Evolutionary conservation across 2,888 invertebrate species (phyloP).

Genomic region (Cephus runcator): DNA sequence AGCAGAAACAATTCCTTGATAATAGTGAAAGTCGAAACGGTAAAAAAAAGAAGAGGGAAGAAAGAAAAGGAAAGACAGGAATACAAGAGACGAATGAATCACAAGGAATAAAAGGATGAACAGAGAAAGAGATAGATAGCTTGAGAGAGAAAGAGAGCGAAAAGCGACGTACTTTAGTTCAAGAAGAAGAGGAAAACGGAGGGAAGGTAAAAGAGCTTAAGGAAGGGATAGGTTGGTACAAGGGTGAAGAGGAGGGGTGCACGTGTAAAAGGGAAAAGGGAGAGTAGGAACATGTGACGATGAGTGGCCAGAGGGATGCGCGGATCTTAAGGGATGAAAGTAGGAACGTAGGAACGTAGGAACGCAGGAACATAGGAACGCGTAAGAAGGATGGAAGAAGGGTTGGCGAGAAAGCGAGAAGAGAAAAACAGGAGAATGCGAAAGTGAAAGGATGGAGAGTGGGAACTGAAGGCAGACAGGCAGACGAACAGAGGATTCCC

Average conservation of each 20-base stretch:
- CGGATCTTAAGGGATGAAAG: not conserved
- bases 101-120: not conserved
- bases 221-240: not conserved
- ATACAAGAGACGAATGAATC: not conserved
- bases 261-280: slow-evolving; percentile 8
- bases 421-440: slow-evolving; percentile 25
- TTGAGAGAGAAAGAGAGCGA: slow-evolving; percentile 1
- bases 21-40: not conserved
- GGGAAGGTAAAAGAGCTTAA: slow-evolving; percentile 16
- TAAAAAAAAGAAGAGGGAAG: not conserved
- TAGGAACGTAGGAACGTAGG: not conserved
- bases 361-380: slow-evolving; percentile 9
- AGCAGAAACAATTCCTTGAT: slow-evolving; percentile 1
- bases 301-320: slow-evolving; percentile 17
- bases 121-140: not conserved
- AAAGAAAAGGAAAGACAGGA: not conserved
- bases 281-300: not conserved
- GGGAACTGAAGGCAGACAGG: slow-evolving; percentile 18
- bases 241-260: slow-evolving; percentile 7
- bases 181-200: slow-evolving; percentile 7
- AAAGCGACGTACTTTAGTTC: slow-evolving; percentile 1
- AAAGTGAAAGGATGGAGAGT: slow-evolving; percentile 10
- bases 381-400: slow-evolving; percentile 5
- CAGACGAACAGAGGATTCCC: slow-evolving; percentile 48
- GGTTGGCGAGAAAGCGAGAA: slow-evolving; percentile 24